Evolutionary conservation across 2,113 vertebrate genomes (phyloP).

Genomic region (Poeciliopsis retropinna): DNA sequence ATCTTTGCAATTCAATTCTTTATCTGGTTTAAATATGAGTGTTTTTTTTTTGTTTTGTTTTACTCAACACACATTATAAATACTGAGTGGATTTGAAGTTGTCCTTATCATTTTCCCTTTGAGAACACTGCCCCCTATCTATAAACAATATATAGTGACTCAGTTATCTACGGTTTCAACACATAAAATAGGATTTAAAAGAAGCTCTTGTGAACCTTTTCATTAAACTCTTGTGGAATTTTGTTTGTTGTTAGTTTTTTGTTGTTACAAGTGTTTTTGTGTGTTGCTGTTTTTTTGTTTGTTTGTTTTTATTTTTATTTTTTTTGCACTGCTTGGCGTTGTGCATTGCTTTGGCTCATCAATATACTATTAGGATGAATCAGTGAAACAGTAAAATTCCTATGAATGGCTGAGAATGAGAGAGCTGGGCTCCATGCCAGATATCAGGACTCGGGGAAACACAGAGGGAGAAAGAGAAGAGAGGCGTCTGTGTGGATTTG

Average conservation of each 20-base stretch:
- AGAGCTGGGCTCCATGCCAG: slow-evolving; percentile 50
- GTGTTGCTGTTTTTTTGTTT: too few relatives aligned
- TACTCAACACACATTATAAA: neutral
- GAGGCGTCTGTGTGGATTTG: slow-evolving; percentile 50
- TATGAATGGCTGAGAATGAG: slow-evolving; percentile 50
- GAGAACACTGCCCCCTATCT: slow-evolving; percentile 80
- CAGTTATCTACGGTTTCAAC: neutral
- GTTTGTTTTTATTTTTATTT: too few relatives aligned
- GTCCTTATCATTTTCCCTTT: slow-evolving; percentile 52
- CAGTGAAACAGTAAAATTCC: slow-evolving; percentile 60
- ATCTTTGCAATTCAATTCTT: neutral
- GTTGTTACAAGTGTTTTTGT: too few relatives aligned
- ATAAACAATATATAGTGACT: slow-evolving; percentile 21
- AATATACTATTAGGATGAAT: slow-evolving; percentile 69
- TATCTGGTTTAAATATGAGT: neutral
- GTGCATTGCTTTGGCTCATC: slow-evolving; percentile 45
- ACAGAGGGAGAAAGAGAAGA: slow-evolving; percentile 53
- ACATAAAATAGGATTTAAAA: slow-evolving; percentile 17
- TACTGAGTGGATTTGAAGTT: slow-evolving; percentile 5
- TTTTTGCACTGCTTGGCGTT: slow-evolving; percentile 7
- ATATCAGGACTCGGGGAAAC: slow-evolving; percentile 37
- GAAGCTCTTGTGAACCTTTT: slow-evolving; percentile 48
- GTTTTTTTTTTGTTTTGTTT: neutral
- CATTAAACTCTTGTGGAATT: slow-evolving; percentile 48
- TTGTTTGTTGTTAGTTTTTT: too few relatives aligned